phyloP scores from a whole-genome alignment of 2,113 vertebrate genomes.

The cat (Felis catus) region F.catus_Fca126_mat1.0 CM031424.1:19554501-19555000 shows the following conservation, averaged over 20 bases:
- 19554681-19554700: too few relatives aligned
- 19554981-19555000: background rate
- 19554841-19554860: background rate
- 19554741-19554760: too few relatives aligned
- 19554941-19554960: background rate
- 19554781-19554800: conserved; percentile 5
- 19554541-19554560: background rate
- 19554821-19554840: background rate
- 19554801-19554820: background rate
- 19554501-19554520: background rate
- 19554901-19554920: background rate
- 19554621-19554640: too few relatives aligned
- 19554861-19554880: background rate
- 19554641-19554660: too few relatives aligned
- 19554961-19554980: background rate
- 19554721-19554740: too few relatives aligned
- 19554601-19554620: too few relatives aligned
- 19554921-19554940: background rate
- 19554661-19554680: too few relatives aligned
- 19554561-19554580: background rate
- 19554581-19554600: too few relatives aligned
- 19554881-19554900: background rate
- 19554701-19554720: too few relatives aligned
- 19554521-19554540: background rate
- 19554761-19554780: background rate